Conservation (phyloP, 2,113 vertebrate genomes). For the cat (Felis catus) region F.catus_Fca126_mat1.0 CM031415.1:179353001-179353500, state of each 20-base stretch:
- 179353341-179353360: background rate
- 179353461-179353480: background rate
- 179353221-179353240: background rate
- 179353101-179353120: background rate
- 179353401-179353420: background rate
- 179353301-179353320: background rate
- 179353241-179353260: background rate
- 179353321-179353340: background rate
- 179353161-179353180: background rate
- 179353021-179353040: background rate
- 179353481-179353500: background rate
- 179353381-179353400: background rate
- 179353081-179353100: background rate
- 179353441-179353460: background rate
- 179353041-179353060: background rate
- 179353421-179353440: background rate
- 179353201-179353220: background rate
- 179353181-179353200: no score
- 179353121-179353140: background rate
- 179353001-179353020: background rate
- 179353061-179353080: background rate
- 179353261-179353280: background rate
- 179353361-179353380: background rate
- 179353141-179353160: background rate
- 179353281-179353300: background rate